Evolutionary conservation across 2,797 vertebrate species (phyloP).

Genomic region (Dipus sagitta): DNA sequence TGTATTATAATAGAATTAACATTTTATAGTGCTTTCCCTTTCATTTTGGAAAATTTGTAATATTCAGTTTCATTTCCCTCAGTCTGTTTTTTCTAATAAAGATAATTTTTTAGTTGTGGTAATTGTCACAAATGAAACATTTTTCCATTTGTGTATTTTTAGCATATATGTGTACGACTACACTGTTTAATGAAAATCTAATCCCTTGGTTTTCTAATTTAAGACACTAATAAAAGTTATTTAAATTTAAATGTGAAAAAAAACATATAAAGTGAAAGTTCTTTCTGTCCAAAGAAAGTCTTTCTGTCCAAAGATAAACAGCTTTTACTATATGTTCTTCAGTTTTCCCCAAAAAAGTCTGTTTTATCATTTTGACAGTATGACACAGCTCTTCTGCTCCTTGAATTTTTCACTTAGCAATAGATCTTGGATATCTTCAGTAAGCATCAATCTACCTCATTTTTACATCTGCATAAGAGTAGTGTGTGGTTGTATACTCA

Average conservation of each 20-base stretch:
- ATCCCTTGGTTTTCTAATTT: background rate
- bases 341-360: background rate
- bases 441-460: constrained; percentile 57
- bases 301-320: background rate
- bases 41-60: constrained; percentile 33
- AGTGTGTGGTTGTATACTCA: too few species aligned
- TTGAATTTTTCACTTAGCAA: background rate
- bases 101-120: constrained; percentile 7
- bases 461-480: background rate
- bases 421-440: background rate
- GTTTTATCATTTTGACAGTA: background rate
- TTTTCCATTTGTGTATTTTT: constrained; percentile 1
- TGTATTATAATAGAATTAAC: background rate
- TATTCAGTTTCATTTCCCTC: constrained; percentile 6
- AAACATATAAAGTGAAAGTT: constrained; percentile 9
- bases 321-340: background rate
- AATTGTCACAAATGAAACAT: background rate
- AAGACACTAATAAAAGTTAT: background rate
- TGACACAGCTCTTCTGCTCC: too few species aligned
- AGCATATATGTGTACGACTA: background rate
- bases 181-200: constrained; percentile 18
- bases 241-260: constrained; percentile 3
- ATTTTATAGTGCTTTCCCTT: constrained; percentile 43
- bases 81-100: background rate
- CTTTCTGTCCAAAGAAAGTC: constrained; percentile 14